Conservation (phyloP, 2,797 vertebrate genomes). For the Petrocephalus sullivani region DNA sequence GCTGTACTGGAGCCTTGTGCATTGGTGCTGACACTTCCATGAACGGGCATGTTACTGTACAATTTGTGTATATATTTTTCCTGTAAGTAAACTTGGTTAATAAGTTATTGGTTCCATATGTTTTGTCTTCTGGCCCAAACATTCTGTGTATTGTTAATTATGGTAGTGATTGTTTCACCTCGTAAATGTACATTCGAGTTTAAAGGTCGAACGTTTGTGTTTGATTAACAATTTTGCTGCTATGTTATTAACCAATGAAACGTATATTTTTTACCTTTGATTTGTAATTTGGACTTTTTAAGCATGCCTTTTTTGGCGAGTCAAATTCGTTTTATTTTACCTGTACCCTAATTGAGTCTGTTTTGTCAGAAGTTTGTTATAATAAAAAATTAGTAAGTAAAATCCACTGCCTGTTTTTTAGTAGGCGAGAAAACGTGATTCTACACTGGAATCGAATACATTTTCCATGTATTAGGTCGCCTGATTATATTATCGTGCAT, state of each 20-base stretch:
- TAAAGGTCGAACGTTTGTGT: background rate
- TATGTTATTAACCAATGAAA: background rate
- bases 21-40: slow-evolving; percentile 4
- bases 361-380: background rate
- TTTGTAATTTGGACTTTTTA: background rate
- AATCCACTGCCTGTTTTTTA: background rate
- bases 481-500: background rate
- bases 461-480: background rate
- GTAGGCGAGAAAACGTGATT: background rate
- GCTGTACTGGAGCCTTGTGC: background rate
- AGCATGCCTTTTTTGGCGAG: background rate
- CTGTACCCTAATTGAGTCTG: background rate
- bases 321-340: background rate
- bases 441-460: background rate
- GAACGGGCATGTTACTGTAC: slow-evolving; percentile 1
- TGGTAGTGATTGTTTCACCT: background rate
- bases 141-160: background rate
- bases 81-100: slow-evolving; percentile 9
- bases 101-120: slow-evolving; percentile 10
- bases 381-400: background rate
- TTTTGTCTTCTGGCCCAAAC: background rate
- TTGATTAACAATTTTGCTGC: slow-evolving; percentile 3
- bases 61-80: slow-evolving; percentile 9
- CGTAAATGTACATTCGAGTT: background rate
- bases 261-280: background rate